Conservation (phyloP, 2,888 invertebrate species). For the Acrobasis consociella region DNA sequence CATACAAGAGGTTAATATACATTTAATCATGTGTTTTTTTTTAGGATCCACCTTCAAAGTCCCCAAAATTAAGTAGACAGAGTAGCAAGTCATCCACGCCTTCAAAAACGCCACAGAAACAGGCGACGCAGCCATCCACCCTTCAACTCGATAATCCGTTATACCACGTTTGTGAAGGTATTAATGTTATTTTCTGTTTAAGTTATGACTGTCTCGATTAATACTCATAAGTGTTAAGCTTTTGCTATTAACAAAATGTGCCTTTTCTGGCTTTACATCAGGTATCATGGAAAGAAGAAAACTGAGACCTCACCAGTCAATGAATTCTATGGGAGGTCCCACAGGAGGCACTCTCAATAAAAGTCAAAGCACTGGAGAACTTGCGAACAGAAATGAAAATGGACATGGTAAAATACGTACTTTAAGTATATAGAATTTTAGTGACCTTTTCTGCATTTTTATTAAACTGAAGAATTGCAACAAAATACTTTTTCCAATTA, state of each 20-base stretch:
- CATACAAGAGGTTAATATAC: too few relatives aligned
- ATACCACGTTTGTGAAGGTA: conserved; percentile 91
- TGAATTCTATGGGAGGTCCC: conserved; percentile 51
- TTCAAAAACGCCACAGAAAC: conserved; percentile 67
- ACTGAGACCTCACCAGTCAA: conserved; percentile 68
- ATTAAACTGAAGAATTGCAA: too few relatives aligned
- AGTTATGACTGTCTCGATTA: background rate
- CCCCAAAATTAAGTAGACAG: conserved; percentile 70
- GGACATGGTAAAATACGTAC: conserved; percentile 49
- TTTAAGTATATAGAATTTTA: too few relatives aligned
- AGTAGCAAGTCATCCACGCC: conserved; percentile 76
- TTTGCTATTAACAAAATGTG: conserved; percentile 48
- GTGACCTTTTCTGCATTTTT: too few relatives aligned
- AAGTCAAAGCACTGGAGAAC: conserved; percentile 82
- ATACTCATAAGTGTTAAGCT: conserved; percentile 11
- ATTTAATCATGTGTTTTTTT: conserved; percentile 24
- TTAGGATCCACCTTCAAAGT: conserved; percentile 75
- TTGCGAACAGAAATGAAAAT: conserved; percentile 75
- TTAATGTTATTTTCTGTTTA: background rate
- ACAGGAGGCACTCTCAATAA: conserved; percentile 71
- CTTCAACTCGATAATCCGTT: conserved; percentile 87
- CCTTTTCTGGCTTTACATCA: conserved; percentile 53
- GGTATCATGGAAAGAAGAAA: conserved; percentile 77
- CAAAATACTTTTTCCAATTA: too few relatives aligned
- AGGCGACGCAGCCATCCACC: conserved; percentile 59